Conservation (phyloP, 2,113 vertebrate genomes). For the Myiagra hebetior region DNA sequence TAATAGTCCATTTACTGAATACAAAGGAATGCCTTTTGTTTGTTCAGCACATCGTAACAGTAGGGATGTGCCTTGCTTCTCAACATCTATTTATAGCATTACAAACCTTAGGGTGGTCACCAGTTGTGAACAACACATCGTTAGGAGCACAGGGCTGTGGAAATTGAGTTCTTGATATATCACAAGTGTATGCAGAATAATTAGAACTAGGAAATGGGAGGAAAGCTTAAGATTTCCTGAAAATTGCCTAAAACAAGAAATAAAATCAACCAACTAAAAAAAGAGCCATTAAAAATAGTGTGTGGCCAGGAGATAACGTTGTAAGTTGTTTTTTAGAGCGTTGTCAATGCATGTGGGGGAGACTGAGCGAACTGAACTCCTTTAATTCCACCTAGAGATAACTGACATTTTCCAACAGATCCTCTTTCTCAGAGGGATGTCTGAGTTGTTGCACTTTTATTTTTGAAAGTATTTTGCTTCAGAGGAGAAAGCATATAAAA, state of each 20-base stretch:
- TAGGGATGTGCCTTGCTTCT: neutral
- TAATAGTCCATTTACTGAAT: slow-evolving; percentile 35
- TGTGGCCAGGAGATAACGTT: neutral
- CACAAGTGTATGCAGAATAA: neutral
- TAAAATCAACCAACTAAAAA: neutral
- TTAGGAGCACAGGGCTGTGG: neutral
- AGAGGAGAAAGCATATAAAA: neutral
- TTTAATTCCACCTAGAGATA: neutral
- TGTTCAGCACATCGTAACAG: neutral
- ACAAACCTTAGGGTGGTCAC: neutral
- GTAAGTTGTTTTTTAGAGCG: neutral
- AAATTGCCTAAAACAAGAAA: neutral
- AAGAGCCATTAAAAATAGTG: neutral
- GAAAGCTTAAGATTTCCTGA: neutral
- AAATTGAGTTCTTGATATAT: neutral
- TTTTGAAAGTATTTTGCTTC: neutral
- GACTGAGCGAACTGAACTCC: neutral
- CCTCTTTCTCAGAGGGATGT: neutral
- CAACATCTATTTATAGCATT: neutral
- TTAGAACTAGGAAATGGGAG: neutral
- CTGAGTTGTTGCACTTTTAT: neutral
- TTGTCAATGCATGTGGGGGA: neutral
- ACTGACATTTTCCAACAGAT: neutral
- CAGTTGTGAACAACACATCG: neutral
- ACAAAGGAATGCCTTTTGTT: slow-evolving; percentile 26